These are phyloP conservation scores for Lucilia cuprina DNA, from an alignment of 1,140 invertebrate genomes.

Conservation along the genomic window DNA sequence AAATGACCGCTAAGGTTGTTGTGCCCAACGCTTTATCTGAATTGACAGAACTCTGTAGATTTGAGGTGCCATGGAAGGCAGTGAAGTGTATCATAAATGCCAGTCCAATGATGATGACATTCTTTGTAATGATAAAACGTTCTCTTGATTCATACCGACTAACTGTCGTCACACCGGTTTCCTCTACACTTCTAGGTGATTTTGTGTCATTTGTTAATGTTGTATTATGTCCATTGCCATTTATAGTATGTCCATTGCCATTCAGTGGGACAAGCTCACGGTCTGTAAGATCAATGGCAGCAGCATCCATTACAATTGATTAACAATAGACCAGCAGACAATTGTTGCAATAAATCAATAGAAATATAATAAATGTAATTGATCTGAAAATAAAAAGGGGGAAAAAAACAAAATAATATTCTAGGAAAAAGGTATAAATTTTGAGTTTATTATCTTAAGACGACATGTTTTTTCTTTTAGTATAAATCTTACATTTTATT, in stretches of 20 bases:
- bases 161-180: background rate
- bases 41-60: conserved; percentile 88
- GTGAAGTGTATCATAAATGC: conserved; percentile 94
- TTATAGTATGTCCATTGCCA: conserved; percentile 37
- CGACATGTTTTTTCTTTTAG: no score
- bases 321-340: background rate
- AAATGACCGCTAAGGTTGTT: conserved; percentile 84
- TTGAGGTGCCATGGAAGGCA: conserved; percentile 88
- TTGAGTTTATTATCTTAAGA: no score
- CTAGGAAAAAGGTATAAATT: no score
- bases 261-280: background rate
- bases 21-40: conserved; percentile 84
- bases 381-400: no score
- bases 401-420: no score
- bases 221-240: background rate
- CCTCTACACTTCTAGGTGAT: background rate
- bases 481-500: no score
- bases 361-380: background rate
- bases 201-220: background rate
- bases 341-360: background rate
- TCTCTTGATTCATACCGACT: conserved; percentile 54
- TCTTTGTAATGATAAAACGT: conserved; percentile 76
- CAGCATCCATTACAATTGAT: background rate
- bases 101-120: conserved; percentile 82
- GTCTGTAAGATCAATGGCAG: background rate